Base-by-base conservation (phyloP, 2,888 invertebrate species). In the Drosophila anomelani region DNA sequence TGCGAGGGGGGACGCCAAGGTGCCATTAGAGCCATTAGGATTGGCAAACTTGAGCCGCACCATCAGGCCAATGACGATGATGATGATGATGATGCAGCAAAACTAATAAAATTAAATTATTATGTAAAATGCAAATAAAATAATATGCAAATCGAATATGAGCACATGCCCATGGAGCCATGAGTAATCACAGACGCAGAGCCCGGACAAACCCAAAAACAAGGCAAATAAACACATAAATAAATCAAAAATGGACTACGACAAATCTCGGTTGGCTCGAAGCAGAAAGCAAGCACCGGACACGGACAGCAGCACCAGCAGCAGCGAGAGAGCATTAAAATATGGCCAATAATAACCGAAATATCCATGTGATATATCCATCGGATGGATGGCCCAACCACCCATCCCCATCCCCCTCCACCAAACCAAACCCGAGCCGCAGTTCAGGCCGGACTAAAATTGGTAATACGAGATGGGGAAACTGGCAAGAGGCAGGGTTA, bases 41-140 rank as follows among this genome's bases (percentile, higher is more conserved):
- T 66, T 64, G 75, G 55, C 41, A 55, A 41, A 55, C 53, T 75
- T 75, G 59, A 62, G 62, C 62, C 46, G 34, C 47, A 60, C 59
- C 58, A 57, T 41, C 41, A 57, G 51, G 51, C 51, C 13, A 9
- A 57, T 12, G 46, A n/a, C 8, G 32, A 32, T 13, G 26, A 59
- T 23, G 26, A 57, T 6, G 26, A 43, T 6, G 62, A 54, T 69
- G 69, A 80, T 88, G 88, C 88, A 88, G 83, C 80, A 71, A 85
- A 88, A 83, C 83, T 85, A 83, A 83, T 88, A 83, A 83, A 83
- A 88, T 83, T 83, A 88, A 88, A 83, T 88, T 88, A 83, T 88
- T 82, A 83, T 83, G 88, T 83, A 75, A 86, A 82, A 80, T 85
- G 88, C 74, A 80, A 85, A 88, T 88, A 83, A 88, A 80, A 85